A percentile compares a stretch with the other conserved stretches of the same genome.
Conservation (phyloP, 1,140 invertebrate species). For the Zaprionus gabonicus region DNA sequence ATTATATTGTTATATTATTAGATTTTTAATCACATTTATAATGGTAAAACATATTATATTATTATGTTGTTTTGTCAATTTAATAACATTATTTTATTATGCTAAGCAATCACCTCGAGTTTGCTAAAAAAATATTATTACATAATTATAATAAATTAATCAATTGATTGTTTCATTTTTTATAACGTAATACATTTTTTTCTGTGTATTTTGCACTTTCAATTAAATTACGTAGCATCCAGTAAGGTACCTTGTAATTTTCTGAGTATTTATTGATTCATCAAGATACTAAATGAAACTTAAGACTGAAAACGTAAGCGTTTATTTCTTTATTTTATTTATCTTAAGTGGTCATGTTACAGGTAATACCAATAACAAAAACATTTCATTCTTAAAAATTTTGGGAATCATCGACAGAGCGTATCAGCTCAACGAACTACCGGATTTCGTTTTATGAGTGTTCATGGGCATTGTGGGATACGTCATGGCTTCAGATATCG, state of each 20-base stretch:
- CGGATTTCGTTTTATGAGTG: background rate
- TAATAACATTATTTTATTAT: no score
- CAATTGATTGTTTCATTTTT: background rate
- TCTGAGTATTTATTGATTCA: constrained; percentile 1
- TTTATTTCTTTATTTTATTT: background rate
- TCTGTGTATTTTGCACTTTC: background rate
- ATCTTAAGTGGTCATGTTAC: background rate
- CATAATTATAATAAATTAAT: no score
- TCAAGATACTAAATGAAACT: background rate
- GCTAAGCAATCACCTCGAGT: no score
- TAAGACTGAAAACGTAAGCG: background rate
- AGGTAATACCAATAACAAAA: background rate
- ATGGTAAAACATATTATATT: no score
- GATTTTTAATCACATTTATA: no score
- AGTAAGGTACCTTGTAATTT: background rate
- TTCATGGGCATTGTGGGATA: constrained; percentile 1
- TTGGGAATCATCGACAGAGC: background rate
- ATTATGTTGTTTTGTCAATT: no score
- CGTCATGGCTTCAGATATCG: constrained; percentile 31
- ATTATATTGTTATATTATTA: background rate
- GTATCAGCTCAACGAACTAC: background rate
- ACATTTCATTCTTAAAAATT: background rate
- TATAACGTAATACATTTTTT: background rate
- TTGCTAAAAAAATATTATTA: no score
- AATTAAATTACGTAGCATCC: background rate